Base-by-base conservation (phyloP, 2,888 invertebrate genomes). In the Anorthoa munda region DNA sequence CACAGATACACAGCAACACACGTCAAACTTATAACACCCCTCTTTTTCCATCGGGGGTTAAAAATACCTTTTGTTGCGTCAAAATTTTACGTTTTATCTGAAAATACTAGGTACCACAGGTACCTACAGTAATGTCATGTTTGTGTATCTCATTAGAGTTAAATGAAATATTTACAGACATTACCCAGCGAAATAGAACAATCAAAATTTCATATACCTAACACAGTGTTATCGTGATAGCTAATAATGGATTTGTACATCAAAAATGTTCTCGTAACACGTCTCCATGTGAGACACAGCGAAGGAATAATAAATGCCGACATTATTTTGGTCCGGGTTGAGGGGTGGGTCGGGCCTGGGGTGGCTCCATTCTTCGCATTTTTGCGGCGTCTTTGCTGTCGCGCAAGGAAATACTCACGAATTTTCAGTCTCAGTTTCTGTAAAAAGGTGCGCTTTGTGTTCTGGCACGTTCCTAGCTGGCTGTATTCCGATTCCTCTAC, bases 381-480 rank as follows among this genome's bases (percentile, higher is more conserved):
- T 92, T 91, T 92, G 92, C 89, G 93, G 92, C 88, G 89, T 89
- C 90, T 93, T 91, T 92, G 89, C 88, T 82, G 87, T 87, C 85
- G 87, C 87, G 82, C 81, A 81, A 88, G 90, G 89, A 91, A 92
- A 92, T 92, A 86, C 88, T 90, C 89, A 87, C 87, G 89, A 91
- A 92, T 91, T 91, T 91, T 90, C 87, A 88, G 89, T 90, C 87
- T 87, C 89, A 87, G 87, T 84, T 83, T 87, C 87, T 84, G 88
- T 92, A 90, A 92, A 93, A 92, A 91, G 92, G 91, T 89, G 88
- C 89, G 89, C 91, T 92, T 92, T 93, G 90, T 92, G 88, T 88
- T 85, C 83, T 81, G 88, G 86, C 86, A 89, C 89, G 89, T 89
- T 89, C 86, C 82, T 83, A 90, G 89, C 89, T 79, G 87, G 85